Evolutionary conservation across 2,113 vertebrate species (phyloP).

Genomic region (Tapirus terrestris): DNA sequence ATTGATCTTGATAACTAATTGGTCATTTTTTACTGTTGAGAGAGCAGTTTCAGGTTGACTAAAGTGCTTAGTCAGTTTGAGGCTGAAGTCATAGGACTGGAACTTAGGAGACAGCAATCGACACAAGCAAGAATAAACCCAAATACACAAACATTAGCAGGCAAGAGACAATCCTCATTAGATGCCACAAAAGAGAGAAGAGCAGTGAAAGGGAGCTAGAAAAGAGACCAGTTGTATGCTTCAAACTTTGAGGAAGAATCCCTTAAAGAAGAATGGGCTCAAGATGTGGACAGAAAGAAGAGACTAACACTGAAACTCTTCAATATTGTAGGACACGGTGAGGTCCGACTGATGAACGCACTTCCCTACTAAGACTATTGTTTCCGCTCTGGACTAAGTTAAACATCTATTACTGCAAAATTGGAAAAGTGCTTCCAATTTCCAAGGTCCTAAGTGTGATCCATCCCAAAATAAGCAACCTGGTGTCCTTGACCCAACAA

Average conservation of each 20-base stretch:
- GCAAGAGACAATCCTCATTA: not conserved
- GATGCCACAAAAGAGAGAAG: not conserved
- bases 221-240: not conserved
- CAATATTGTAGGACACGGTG: accelerated
- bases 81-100: not conserved
- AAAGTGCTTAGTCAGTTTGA: not conserved
- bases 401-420: not conserved
- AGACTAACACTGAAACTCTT: not conserved
- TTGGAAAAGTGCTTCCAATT: not conserved
- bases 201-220: not conserved
- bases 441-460: not conserved
- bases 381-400: not conserved
- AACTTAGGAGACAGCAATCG: not conserved
- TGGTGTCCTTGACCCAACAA: not conserved
- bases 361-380: not conserved
- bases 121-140: not conserved
- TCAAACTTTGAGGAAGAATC: not conserved
- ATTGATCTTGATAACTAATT: not conserved
- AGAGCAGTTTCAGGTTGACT: not conserved
- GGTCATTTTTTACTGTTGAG: not conserved
- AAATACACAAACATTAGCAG: not conserved
- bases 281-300: not conserved
- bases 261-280: not conserved
- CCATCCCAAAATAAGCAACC: not conserved
- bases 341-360: not conserved